Evolutionary conservation across 2,888 invertebrate genomes (phyloP), one percentile per base, ranked within the genome.

Genomic region (Eretmocerus hayati): DNA sequence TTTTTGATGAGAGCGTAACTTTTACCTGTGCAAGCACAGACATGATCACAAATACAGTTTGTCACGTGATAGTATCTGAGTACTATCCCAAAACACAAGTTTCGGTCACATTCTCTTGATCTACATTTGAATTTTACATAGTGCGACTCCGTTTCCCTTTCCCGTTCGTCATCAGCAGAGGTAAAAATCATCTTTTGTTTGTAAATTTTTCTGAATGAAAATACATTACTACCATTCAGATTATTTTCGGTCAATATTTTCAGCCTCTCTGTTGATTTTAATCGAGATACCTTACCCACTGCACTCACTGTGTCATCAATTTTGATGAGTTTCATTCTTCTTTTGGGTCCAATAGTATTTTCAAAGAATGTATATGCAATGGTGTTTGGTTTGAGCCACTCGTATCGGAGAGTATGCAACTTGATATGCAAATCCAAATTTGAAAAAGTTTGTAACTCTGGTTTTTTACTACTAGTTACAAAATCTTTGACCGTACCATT

Each of bases 401-500:
- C 31, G 5, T 33, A 19, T 33, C 42, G 15, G n/a, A 44, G 20
- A 13, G 22, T 39, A 19, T 43, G 19, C 4, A 23, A 21, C 15
- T 41, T 5, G 6, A 49, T 30, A 18, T 39, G 9, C 30, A 49
- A 26, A 21, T 22, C 31, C 35, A 48, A 48, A 33, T 49, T 49
- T 5, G 11, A 4, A 3, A 40, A 8, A 26, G 52, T 49, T 38
- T 52, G 49, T 1, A 54, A 18, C 13, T 46, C 15, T 2, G 54
- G 26, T 13, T 26, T 15, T 16, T 36, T 50, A 22, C 44, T 53
- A 26, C 45, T 35, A 18, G 36, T 35, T 3, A 53, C 47, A 5
- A 53, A 19, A 6, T 5, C 5, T 36, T 43, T 45, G 11, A 52
- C 11, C 30, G 32, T 40, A 5, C 49, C 49, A 33, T 50, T 53